Evolutionary conservation across 2,888 invertebrate species (phyloP), one percentile per base, ranked within the genome.

Genomic region (Hypomecis atomaria): DNA sequence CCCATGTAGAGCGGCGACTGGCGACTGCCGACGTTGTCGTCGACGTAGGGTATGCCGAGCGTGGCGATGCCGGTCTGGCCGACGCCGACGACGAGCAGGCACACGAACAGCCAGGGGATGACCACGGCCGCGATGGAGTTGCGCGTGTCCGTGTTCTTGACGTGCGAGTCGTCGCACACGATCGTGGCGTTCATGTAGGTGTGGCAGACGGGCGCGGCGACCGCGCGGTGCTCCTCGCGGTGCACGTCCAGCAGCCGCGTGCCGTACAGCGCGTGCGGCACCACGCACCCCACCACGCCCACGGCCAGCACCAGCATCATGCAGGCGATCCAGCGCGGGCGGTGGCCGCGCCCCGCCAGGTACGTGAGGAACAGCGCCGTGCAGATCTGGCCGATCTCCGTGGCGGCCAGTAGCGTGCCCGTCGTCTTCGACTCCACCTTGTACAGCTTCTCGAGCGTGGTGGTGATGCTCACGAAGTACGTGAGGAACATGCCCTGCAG

Each of bases 21-120:
- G 78, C 96, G 94, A 89, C 97, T 97, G 77, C 97, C 97, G 65
- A 98, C 98, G 86, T 98, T 98, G 87, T 98, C 98, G 77, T 98
- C 98, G 71, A 98, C 97, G 85, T 97, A 98, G 5, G 98, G 98
- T 77, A 98, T 98, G 13, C 98, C 98, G 47, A 98, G 94, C 23
- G 98, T 98, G 75, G 97, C 97, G 61, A 98, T 97, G 10, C 98
- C 97, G 0, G 98, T 98, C 90, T 98, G 98, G 0, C 98, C 98
- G 88, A 98, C 96, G 55, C 98, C 98, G 44, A 98, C 97, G 65
- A 97, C 96, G 58, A 98, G 93, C 74, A 98, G 92, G 78, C 97
- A 97, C 74, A 96, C 94, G 89, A 98, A 97, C 88, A 98, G 96
- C 91, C 98, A 97, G 58, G 96, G 96, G 74, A 98, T 93, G 56